Evolutionary conservation across 2,797 vertebrate genomes (phyloP).

Genomic region (Botia almorhae): DNA sequence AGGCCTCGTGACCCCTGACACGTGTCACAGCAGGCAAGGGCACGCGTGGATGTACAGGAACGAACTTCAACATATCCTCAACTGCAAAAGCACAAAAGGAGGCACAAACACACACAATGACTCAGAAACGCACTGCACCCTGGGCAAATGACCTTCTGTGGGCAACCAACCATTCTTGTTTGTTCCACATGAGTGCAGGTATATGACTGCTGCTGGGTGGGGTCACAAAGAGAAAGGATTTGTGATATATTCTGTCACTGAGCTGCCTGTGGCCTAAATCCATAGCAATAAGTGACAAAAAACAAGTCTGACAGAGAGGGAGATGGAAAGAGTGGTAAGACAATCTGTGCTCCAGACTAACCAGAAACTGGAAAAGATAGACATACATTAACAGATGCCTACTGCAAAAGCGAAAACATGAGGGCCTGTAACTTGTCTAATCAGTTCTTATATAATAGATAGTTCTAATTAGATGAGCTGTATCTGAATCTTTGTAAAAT

Average conservation of each 20-base stretch:
- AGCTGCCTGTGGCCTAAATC: conserved; percentile 50
- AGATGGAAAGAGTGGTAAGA: conserved; percentile 2
- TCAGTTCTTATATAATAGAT: too few species aligned
- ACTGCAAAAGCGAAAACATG: background rate
- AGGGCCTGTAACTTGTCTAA: too few species aligned
- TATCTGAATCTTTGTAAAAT: too few species aligned
- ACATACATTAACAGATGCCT: background rate
- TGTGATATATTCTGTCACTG: conserved; percentile 47
- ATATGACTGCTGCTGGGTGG: conserved; percentile 69
- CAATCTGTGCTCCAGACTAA: conserved; percentile 1
- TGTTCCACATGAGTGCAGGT: conserved; percentile 81
- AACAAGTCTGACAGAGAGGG: conserved; percentile 27
- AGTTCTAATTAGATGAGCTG: too few species aligned
- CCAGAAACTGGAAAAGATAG: conserved; percentile 17
- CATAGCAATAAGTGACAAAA: conserved; percentile 47
- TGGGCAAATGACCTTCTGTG: conserved; percentile 78
- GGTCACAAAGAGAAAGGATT: conserved; percentile 39
- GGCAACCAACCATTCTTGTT: conserved; percentile 79
- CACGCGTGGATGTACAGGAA: conserved; percentile 43
- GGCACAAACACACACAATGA: conserved; percentile 33
- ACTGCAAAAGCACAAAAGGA: conserved; percentile 48
- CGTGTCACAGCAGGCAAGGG: conserved; percentile 52
- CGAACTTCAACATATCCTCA: conserved; percentile 4
- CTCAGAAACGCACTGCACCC: conserved; percentile 53
- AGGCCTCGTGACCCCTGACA: conserved; percentile 56